Percentiles rank a stretch among this genome's conserved stretches.
Conservation (phyloP, 2,113 vertebrate species). For the western clawed frog (Xenopus tropicalis) region DNA sequence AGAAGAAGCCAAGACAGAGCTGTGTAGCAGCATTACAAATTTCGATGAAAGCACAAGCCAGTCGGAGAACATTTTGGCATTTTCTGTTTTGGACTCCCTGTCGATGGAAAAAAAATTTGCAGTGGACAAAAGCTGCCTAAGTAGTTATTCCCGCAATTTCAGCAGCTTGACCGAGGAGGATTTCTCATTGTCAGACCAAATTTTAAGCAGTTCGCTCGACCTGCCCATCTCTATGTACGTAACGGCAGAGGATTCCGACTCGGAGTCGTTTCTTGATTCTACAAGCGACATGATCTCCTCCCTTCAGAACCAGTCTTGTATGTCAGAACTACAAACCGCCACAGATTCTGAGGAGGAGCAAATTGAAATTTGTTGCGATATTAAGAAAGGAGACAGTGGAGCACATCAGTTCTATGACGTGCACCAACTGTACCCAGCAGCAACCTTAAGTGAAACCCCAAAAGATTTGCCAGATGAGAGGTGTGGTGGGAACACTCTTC, state of each 20-base stretch:
- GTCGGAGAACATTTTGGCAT: slow-evolving; percentile 53
- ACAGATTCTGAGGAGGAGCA: slow-evolving; percentile 79
- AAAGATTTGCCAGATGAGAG: slow-evolving; percentile 36
- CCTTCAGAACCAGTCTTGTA: slow-evolving; percentile 3
- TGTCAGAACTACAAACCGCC: slow-evolving; percentile 22
- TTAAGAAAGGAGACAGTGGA: not conserved
- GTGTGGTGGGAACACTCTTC: slow-evolving; percentile 31
- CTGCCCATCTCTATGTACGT: slow-evolving; percentile 69
- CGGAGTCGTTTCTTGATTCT: slow-evolving; percentile 59
- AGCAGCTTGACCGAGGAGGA: slow-evolving; percentile 64
- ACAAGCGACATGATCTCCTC: not conserved
- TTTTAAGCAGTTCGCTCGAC: slow-evolving; percentile 43
- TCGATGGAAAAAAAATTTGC: slow-evolving; percentile 64
- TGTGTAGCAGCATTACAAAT: slow-evolving; percentile 35
- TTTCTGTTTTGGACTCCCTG: slow-evolving; percentile 64
- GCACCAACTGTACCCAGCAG: not conserved
- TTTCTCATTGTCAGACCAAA: slow-evolving; percentile 41
- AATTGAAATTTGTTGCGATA: slow-evolving; percentile 72
- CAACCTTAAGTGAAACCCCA: rapidly evolving
- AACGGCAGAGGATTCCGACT: slow-evolving; percentile 68
- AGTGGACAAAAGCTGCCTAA: slow-evolving; percentile 72
- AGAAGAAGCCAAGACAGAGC: not conserved
- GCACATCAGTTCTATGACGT: not conserved
- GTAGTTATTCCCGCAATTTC: slow-evolving; percentile 78
- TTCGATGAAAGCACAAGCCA: slow-evolving; percentile 9